Percentiles rank a stretch among this genome's conserved stretches.
These are phyloP conservation scores for Mylabris sibirica DNA, from an alignment of 2,888 invertebrate species.

Conservation along the genomic window DNA sequence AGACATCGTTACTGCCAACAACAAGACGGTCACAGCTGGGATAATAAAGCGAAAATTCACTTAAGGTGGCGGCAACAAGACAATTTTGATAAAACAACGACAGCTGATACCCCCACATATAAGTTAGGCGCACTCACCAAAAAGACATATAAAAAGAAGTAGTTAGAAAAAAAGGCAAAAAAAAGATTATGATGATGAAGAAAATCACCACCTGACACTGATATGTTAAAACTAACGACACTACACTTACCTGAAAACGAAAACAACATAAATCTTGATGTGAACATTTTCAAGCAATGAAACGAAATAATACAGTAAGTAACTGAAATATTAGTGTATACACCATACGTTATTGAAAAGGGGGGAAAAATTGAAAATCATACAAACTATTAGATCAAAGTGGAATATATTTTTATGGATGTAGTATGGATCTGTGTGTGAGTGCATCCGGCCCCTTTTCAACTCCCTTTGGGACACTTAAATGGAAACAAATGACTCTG, in stretches of 20 bases:
- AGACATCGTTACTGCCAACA: conserved; percentile 24
- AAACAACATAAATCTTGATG: conserved; percentile 7
- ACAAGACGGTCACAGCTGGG: conserved; percentile 45
- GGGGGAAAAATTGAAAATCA: conserved; percentile 22
- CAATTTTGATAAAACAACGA: conserved; percentile 48
- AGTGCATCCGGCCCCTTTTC: conserved; percentile 38
- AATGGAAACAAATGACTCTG: conserved; percentile 54
- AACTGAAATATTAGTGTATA: neutral
- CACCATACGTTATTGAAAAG: neutral
- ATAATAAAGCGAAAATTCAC: conserved; percentile 47
- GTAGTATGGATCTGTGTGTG: neutral
- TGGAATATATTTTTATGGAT: conserved; percentile 43
- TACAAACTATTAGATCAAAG: conserved; percentile 17
- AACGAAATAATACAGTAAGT: no score
- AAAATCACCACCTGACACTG: conserved; percentile 28
- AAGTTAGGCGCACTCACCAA: conserved; percentile 1
- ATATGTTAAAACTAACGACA: conserved; percentile 4
- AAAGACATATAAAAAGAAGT: neutral
- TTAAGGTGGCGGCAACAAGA: conserved; percentile 41
- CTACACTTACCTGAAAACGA: conserved; percentile 36
- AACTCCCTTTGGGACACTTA: conserved; percentile 46
- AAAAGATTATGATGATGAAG: neutral
- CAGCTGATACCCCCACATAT: conserved; percentile 50
- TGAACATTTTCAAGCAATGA: no score
- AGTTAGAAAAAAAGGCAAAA: conserved; percentile 3